Percentiles rank a stretch among this genome's conserved stretches.
phyloP scores from a whole-genome alignment of 1,140 invertebrate species.

The Pseudachorutes palmiensis region DNA sequence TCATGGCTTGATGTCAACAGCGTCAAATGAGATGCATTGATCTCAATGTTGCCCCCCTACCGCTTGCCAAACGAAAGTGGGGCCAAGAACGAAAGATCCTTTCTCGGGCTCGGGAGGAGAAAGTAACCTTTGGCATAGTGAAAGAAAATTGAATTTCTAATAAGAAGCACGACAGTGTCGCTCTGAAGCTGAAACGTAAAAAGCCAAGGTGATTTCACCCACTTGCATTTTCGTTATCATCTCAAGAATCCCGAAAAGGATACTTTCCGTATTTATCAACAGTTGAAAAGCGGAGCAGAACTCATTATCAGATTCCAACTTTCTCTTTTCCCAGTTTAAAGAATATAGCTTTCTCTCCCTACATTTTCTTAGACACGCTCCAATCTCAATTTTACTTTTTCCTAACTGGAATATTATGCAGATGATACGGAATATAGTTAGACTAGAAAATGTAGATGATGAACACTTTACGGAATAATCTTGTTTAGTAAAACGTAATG shows the following conservation, averaged over 20 bases:
- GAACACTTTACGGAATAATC: not conserved
- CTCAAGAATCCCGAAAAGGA: not conserved
- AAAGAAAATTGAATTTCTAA: constrained; percentile 4
- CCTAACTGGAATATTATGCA: constrained; percentile 10
- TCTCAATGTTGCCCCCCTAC: too few relatives aligned
- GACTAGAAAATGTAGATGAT: not conserved
- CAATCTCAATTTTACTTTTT: not conserved
- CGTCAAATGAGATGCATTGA: not conserved
- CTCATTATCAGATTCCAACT: constrained; percentile 7
- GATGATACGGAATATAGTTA: not conserved
- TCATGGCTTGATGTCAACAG: not conserved
- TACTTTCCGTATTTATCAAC: not conserved
- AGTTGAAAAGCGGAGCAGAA: not conserved
- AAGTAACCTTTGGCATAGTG: not conserved
- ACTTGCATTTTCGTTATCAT: not conserved
- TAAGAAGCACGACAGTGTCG: not conserved
- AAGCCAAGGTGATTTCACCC: not conserved
- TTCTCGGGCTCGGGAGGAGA: not conserved
- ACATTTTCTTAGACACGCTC: not conserved
- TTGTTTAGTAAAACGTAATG: not conserved
- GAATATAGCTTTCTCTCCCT: not conserved
- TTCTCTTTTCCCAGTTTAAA: not conserved
- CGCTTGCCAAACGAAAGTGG: too few relatives aligned
- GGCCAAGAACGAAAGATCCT: too few relatives aligned
- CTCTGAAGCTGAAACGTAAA: too few relatives aligned